A percentile compares a stretch with the other conserved stretches of the same genome.
Conservation (phyloP, 2,113 vertebrate species). For the Puffinus mauretanicus region DNA sequence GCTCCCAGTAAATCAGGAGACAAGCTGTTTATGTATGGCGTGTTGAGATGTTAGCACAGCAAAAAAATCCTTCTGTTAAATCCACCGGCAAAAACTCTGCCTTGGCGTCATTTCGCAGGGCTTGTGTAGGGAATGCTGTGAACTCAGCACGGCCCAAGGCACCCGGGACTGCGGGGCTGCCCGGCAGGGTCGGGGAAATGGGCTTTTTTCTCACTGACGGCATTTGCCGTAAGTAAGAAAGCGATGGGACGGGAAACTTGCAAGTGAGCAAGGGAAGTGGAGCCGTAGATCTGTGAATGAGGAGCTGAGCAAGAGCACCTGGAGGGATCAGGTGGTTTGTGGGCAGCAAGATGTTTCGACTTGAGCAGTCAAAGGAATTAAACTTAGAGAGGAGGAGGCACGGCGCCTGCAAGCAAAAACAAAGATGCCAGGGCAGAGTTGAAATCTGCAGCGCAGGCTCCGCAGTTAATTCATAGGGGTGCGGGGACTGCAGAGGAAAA, state of each 20-base stretch:
- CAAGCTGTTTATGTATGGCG: not conserved
- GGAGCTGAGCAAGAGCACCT: not conserved
- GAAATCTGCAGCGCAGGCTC: not conserved
- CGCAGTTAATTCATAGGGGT: accelerated
- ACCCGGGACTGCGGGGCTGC: not conserved
- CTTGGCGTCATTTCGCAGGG: accelerated
- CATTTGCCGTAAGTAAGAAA: not conserved
- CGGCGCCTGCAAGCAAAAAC: not conserved
- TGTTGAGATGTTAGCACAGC: not conserved
- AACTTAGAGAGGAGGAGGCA: not conserved
- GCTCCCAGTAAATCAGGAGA: not conserved
- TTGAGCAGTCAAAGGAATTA: not conserved
- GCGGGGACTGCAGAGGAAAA: accelerated
- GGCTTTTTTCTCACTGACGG: accelerated
- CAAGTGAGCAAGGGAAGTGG: not conserved
- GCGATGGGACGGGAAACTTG: not conserved
- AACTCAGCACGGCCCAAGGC: not conserved
- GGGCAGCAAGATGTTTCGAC: not conserved
- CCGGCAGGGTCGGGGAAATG: accelerated
- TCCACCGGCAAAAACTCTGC: not conserved
- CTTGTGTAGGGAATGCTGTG: not conserved
- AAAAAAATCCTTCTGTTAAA: not conserved
- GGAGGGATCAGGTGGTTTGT: not conserved
- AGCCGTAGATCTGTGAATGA: accelerated
- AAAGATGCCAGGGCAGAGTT: not conserved